Percentiles rank a stretch among this genome's conserved stretches.
phyloP scores from a whole-genome alignment of 2,113 vertebrate genomes.

The Oreochromis niloticus region DNA sequence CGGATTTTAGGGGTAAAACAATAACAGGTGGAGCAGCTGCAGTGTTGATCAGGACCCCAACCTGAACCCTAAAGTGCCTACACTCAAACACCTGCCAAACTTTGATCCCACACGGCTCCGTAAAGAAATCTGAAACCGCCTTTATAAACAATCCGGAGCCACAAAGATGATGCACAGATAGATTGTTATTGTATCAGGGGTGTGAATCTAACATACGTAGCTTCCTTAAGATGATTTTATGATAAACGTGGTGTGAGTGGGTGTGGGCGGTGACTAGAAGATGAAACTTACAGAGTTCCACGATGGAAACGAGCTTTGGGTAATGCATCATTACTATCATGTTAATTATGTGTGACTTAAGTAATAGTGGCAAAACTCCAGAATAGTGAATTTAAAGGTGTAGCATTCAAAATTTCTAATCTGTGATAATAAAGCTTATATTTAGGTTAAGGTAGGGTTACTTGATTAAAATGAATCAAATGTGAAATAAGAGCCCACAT shows the following conservation, averaged over 20 bases:
- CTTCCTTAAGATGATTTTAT: background rate
- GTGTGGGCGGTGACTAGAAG: background rate
- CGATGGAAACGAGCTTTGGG: background rate
- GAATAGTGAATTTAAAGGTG: background rate
- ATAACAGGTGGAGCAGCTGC: background rate
- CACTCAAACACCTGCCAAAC: background rate
- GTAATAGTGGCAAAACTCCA: background rate
- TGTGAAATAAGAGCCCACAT: background rate
- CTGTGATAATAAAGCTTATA: background rate
- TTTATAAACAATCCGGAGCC: background rate
- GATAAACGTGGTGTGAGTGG: background rate
- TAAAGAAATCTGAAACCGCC: background rate
- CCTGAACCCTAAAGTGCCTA: background rate
- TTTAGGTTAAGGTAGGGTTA: background rate
- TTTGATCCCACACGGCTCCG: background rate
- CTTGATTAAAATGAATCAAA: background rate
- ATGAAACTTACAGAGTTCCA: background rate
- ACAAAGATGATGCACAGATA: background rate
- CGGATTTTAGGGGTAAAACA: background rate
- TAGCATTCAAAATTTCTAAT: background rate
- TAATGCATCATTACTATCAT: background rate
- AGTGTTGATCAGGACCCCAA: background rate
- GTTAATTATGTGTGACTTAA: background rate
- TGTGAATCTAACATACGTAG: background rate
- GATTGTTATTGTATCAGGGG: background rate